These are phyloP conservation scores for Sclerodermus sp. DNA, from an alignment of 2,888 invertebrate genomes.

Conservation along the genomic window DNA sequence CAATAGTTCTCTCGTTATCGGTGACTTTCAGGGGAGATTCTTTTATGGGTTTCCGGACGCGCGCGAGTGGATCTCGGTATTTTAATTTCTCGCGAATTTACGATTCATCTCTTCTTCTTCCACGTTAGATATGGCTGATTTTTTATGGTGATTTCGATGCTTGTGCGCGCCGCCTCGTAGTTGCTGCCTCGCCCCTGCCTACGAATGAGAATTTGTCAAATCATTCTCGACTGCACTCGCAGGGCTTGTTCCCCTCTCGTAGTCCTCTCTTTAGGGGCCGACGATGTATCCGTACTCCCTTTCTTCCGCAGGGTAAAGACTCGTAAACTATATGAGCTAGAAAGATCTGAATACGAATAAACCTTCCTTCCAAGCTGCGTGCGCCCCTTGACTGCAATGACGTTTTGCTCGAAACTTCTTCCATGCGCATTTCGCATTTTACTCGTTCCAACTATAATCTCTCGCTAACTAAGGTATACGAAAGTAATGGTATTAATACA, in stretches of 20 bases:
- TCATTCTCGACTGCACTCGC: constrained; percentile 38
- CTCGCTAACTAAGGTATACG: too few species aligned
- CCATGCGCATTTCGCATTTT: too few species aligned
- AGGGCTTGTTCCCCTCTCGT: constrained; percentile 26
- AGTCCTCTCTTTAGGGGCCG: constrained; percentile 33
- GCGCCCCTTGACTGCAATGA: neutral
- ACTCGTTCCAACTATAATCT: too few species aligned
- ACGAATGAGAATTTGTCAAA: constrained; percentile 39
- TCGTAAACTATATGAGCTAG: constrained; percentile 54
- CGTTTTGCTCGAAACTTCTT: neutral
- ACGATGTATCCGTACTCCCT: constrained; percentile 34
- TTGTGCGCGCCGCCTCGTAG: constrained; percentile 17
- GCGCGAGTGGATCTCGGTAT: constrained; percentile 4
- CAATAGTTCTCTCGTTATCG: too few species aligned
- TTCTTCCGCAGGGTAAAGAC: constrained; percentile 36
- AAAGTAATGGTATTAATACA: too few species aligned
- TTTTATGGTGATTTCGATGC: constrained; percentile 45
- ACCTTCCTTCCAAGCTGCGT: constrained; percentile 4
- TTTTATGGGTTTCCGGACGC: too few species aligned
- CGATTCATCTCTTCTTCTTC: constrained; percentile 17
- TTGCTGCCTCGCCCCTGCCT: constrained; percentile 18
- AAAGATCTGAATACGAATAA: constrained; percentile 46
- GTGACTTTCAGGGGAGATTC: too few species aligned
- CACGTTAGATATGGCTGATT: constrained; percentile 26
- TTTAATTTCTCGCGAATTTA: constrained; percentile 29